A percentile compares a stretch with the other conserved stretches of the same genome.
Evolutionary conservation across 2,797 vertebrate genomes (phyloP).

Genomic region (Ataeniobius toweri): DNA sequence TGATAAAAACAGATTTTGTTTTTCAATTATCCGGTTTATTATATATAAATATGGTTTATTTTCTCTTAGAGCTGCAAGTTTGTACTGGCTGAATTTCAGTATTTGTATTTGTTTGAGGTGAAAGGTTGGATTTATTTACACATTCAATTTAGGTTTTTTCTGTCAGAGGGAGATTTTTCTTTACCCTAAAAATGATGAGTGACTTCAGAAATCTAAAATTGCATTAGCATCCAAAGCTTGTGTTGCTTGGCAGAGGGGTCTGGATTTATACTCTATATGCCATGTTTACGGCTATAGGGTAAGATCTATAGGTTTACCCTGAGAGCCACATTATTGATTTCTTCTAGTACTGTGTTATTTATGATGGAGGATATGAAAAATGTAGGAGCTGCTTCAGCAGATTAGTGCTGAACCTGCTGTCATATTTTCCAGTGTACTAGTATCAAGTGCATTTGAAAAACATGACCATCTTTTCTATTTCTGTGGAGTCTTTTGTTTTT

Average conservation of each 20-base stretch:
- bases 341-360: conserved; percentile 70
- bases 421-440: conserved; percentile 23
- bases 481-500: neutral
- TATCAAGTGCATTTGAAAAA: conserved; percentile 6
- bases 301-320: conserved; percentile 50
- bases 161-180: conserved; percentile 17
- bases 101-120: neutral
- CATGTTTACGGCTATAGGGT: conserved; percentile 38
- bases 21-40: neutral
- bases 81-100: neutral
- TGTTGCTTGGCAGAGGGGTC: conserved; percentile 19
- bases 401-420: conserved; percentile 21
- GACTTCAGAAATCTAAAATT: conserved; percentile 4
- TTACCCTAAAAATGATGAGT: conserved; percentile 4
- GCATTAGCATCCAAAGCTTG: conserved; percentile 20
- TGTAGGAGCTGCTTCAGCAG: conserved; percentile 56
- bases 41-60: neutral
- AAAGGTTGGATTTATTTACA: neutral
- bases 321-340: conserved; percentile 66
- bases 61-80: neutral
- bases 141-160: neutral
- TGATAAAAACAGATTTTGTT: too few relatives aligned
- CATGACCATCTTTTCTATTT: conserved; percentile 10
- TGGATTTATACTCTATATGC: conserved; percentile 28
- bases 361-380: conserved; percentile 63